Base-by-base conservation (phyloP, 2,797 vertebrate genomes). In the Presbytis comata region DNA sequence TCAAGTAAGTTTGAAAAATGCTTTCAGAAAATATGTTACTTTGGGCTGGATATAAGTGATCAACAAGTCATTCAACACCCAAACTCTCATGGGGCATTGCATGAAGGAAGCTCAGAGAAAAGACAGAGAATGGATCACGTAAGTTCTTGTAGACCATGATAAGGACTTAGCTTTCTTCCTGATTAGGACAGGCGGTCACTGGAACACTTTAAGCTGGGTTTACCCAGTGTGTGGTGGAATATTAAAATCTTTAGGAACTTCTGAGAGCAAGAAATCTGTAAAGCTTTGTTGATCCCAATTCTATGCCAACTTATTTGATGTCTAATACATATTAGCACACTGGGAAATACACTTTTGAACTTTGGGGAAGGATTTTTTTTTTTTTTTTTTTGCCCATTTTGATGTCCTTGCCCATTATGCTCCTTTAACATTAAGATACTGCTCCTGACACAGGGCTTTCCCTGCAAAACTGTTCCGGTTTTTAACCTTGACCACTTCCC, bases 1-100 rank as follows among this genome's bases (percentile, higher is more conserved):
- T 90, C 26, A 79, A 93, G 19, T 26, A 72, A 61, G 46, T 61
- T 91, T 88, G n/a, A 80, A n/a, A 96, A 92, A 82, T 50, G 44
- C 41, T 91, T 92, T 59, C 8, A 90, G 50, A 91, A 93, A 17
- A 33, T 72, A 48, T 59, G 57, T 86, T 86, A 6, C 28, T 55
- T 70, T 81, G 33, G 79, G 21, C 22, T 39, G 2, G n/a, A 48
- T 30, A 41, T 30, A 46, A 4, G 59, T n/a, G 78, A 91, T 85
- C 24, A 75, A 80, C 21, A 59, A 91, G 33, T 64, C 59, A 39
- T 61, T n/a, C 57, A 64, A 2, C 78, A 21, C 26, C 64, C 33
- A 16, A 57, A 76, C 5, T 83, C 61, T 84, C 41, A 10, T 17
- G 41, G 33, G 36, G 36, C 28, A 5, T 12, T 8, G 46, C n/a